Base-by-base conservation (phyloP, 2,888 invertebrate genomes). In the Rhogogaster chlorosoma region DNA sequence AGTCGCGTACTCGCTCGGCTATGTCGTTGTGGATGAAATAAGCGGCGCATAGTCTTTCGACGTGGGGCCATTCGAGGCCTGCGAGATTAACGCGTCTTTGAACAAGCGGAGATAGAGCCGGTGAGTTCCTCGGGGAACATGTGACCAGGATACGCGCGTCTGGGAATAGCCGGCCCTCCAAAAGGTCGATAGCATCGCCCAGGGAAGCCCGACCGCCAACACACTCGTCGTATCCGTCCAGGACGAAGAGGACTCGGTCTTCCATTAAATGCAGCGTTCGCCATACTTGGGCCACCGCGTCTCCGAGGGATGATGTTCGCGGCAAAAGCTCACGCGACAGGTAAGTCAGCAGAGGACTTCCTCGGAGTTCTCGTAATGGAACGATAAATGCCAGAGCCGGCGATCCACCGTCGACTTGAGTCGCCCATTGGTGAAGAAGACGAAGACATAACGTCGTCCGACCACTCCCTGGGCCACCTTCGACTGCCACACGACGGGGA, bases 391-490 rank as follows among this genome's bases (percentile, higher is more conserved):
- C 94, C 85, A 94, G 88, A 12, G 94, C 94, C n/a, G 94, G 93
- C 26, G 94, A 93, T 3, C 94, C 94, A 36, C 93, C 94, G 77
- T 90, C 89, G 9, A 89, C 88, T 87, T 94, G 94, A 53, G 94
- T 94, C 2, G 95, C 94, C 95, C 95, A 95, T 7, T 95, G 94
- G 89, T 95, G 94, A 15, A 95, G 92, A n/a, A 95, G 91, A 45
- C 94, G 93, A 64, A 95, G 91, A 71, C 94, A 94, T 9, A 95
- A 91, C 18, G 94, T 94, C 45, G 94, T 94, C 86, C 95, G 94
- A 42, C 95, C 94, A 84, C 94, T 94, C 89, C 95, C 95, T 71
- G 94, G 93, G 64, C 94, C 94, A 71, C 95, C 95, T 89, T 95
- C 95, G 18, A 95, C 92, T 61, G 95, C 93, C 73, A 95, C 94